These are phyloP conservation scores for Panagrolaimus sp. DNA, from an alignment of 1,140 invertebrate genomes.

Conservation along the genomic window DNA sequence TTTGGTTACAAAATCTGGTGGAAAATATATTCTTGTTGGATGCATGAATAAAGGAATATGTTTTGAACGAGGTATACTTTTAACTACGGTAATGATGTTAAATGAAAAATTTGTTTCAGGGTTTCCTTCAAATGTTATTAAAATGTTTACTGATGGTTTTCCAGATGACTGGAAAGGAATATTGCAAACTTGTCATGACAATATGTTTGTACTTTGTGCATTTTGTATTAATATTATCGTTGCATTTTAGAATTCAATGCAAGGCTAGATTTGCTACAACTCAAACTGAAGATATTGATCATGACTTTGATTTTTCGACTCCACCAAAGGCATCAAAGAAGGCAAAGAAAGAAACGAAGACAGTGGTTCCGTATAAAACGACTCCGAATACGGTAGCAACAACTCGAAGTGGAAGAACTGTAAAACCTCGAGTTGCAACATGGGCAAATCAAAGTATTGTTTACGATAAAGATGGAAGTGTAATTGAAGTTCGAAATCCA, in stretches of 20 bases:
- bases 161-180: neutral
- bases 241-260: neutral
- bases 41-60: too few relatives aligned
- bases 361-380: neutral
- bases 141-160: too few relatives aligned
- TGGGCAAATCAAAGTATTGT: neutral
- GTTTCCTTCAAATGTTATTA: too few relatives aligned
- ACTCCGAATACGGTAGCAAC: neutral
- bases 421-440: neutral
- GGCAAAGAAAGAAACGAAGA: neutral
- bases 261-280: neutral
- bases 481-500: neutral
- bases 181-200: neutral
- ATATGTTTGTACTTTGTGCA: neutral
- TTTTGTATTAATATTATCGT: neutral
- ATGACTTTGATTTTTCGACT: neutral
- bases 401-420: neutral
- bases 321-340: too few relatives aligned
- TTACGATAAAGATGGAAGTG: neutral
- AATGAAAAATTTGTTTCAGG: too few relatives aligned
- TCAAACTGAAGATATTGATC: neutral
- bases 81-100: too few relatives aligned
- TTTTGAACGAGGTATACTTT: too few relatives aligned
- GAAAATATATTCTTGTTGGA: too few relatives aligned
- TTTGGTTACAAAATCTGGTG: too few relatives aligned